Base-by-base conservation (phyloP, 2,797 vertebrate genomes). In the Myotis daubentonii region DNA sequence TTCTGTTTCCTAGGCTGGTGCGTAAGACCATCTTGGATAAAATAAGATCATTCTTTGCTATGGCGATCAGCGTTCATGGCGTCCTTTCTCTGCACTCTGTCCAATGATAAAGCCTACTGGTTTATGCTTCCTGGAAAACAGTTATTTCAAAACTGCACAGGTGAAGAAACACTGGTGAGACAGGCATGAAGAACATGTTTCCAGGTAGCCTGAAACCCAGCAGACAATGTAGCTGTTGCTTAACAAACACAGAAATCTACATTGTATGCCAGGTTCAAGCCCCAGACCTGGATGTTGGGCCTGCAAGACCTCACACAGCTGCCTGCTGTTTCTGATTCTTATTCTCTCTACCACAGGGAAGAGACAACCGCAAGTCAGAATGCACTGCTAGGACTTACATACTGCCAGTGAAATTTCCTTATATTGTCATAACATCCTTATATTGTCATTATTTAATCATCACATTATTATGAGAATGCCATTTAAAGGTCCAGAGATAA, bases 211-310 rank as follows among this genome's bases (percentile, higher is more conserved):
- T 99, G 99, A 99, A 99, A 99, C 99, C 99, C 99, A 99, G 99
- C 99, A 99, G 99, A 99, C 99, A 99, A 99, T 99, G 99, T 99
- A 99, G 99, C 99, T 99, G 99, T 99, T 99, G 98, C 98, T 98
- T 98, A 98, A 99, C 98, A 98, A 99, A 99, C 99, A 99, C 99
- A 99, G 99, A 99, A 99, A 99, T 99, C 99, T 99, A 99, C 99
- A 99, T 99, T 99, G 99, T 99, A 99, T 99, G 99, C 99, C 99
- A 99, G 99, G 99, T 99, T 99, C 99, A 99, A 98, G 99, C 99
- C 98, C 95, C 94, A 98, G 97, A 99, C 98, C 99, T 99, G 99
- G 97, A 98, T n/a, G 92, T 87, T 97, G 88, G 68, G 95, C 86
- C 72, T 87, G 4, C 5, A 76, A 65, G 25, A 71, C 28, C 44